A percentile compares a stretch with the other conserved stretches of the same genome.
phyloP scores from a whole-genome alignment of 2,113 vertebrate species.

The Ageneiosus marmoratus region DNA sequence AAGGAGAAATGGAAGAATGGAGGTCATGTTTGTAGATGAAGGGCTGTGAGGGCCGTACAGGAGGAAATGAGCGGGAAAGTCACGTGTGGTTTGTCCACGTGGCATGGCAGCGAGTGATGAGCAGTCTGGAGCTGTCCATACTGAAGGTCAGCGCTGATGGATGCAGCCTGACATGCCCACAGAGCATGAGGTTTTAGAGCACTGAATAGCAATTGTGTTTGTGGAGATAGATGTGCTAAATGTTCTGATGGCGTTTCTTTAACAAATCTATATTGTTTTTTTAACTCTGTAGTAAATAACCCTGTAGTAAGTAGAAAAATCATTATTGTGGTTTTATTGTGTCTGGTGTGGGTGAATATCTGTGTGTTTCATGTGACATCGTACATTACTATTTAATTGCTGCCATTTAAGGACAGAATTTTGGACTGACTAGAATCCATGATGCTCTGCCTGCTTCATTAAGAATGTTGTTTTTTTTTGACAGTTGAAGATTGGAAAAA shows the following conservation, averaged over 20 bases:
- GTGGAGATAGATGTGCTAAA: slow-evolving; percentile 46
- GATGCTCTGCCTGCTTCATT: not conserved
- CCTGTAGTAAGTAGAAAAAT: not conserved
- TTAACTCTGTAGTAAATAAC: not conserved
- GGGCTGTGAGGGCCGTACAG: not conserved
- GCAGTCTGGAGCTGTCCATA: slow-evolving; percentile 26
- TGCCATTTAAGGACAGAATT: not conserved
- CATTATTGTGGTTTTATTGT: not conserved
- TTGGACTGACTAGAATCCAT: not conserved
- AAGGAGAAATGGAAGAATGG: not conserved
- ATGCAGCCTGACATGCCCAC: slow-evolving; percentile 74
- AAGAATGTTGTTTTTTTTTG: not conserved
- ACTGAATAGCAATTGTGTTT: slow-evolving; percentile 50
- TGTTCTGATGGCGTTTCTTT: not conserved
- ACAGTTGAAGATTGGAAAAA: not conserved
- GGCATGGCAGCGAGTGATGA: slow-evolving; percentile 2
- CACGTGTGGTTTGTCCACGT: not conserved
- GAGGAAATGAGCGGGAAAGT: slow-evolving; percentile 10
- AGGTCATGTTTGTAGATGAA: slow-evolving; percentile 11
- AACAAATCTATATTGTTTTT: not conserved
- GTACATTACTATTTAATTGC: too few species aligned
- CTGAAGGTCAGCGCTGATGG: slow-evolving; percentile 73
- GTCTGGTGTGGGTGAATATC: not conserved
- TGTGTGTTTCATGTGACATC: not conserved
- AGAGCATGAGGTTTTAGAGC: slow-evolving; percentile 67